phyloP scores from a whole-genome alignment of 2,113 vertebrate genomes.

The Heloderma charlesbogerti region DNA sequence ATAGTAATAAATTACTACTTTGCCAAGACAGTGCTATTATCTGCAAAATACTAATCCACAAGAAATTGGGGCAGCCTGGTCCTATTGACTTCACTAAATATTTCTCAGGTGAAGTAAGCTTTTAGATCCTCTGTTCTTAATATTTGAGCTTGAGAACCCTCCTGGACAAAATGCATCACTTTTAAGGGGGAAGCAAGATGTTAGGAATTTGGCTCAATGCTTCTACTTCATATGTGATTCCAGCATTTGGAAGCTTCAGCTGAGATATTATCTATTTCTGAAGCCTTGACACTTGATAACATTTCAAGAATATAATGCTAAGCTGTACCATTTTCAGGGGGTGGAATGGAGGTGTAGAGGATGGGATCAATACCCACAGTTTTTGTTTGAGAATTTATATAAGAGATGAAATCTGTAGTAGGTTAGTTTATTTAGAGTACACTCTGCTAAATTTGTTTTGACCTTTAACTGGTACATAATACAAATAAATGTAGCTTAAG shows the following conservation, averaged over 20 bases:
- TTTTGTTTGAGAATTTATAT: neutral
- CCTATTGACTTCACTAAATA: neutral
- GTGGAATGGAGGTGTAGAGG: neutral
- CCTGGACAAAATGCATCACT: neutral
- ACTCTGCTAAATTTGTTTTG: neutral
- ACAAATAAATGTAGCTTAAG: neutral
- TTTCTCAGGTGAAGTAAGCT: neutral
- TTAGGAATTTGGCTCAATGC: neutral
- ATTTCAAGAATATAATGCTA: neutral
- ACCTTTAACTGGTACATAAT: neutral
- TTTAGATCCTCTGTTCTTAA: constrained; percentile 22
- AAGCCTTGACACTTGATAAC: neutral
- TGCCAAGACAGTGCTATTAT: neutral
- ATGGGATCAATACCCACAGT: neutral
- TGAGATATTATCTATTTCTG: neutral
- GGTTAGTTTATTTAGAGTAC: too few species aligned
- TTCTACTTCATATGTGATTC: neutral
- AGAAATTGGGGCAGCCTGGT: neutral
- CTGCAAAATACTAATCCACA: neutral
- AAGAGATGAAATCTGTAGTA: neutral
- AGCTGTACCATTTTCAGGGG: neutral
- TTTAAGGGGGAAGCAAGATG: neutral
- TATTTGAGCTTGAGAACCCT: neutral
- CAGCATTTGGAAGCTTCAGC: neutral
- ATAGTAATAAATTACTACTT: neutral